These are phyloP conservation scores for Luscinia luscinia DNA, from an alignment of 2,797 vertebrate genomes.

Conservation along the genomic window DNA sequence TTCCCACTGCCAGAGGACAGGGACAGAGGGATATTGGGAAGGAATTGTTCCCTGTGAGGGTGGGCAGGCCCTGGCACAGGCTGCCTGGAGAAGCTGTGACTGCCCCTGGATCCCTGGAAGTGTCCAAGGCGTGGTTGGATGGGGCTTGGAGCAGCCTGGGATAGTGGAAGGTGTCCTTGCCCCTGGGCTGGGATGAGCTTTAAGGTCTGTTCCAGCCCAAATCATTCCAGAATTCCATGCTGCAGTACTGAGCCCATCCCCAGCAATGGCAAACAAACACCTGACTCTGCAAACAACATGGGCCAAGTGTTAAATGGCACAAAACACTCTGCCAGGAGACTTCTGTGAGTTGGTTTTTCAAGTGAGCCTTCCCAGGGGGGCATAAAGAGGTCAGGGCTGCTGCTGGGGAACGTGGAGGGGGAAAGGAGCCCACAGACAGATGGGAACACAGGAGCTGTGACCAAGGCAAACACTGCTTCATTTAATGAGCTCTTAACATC, in stretches of 20 bases:
- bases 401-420: neutral
- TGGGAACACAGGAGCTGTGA: neutral
- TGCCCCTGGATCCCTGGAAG: no score
- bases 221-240: fast-evolving
- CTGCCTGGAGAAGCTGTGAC: no score
- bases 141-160: neutral
- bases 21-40: no score
- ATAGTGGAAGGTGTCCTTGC: neutral
- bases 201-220: neutral
- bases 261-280: neutral
- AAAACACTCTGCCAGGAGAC: neutral
- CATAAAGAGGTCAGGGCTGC: neutral
- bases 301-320: neutral
- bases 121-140: neutral
- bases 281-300: neutral
- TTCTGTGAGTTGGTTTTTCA: neutral
- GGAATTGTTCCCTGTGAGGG: no score
- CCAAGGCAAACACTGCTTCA: neutral
- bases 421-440: neutral
- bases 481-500: neutral
- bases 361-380: neutral
- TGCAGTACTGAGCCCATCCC: neutral
- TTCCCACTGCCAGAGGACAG: no score
- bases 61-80: no score
- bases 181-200: neutral